Evolutionary conservation across 1,140 invertebrate species (phyloP).

Genomic region (Cherax destructor): DNA sequence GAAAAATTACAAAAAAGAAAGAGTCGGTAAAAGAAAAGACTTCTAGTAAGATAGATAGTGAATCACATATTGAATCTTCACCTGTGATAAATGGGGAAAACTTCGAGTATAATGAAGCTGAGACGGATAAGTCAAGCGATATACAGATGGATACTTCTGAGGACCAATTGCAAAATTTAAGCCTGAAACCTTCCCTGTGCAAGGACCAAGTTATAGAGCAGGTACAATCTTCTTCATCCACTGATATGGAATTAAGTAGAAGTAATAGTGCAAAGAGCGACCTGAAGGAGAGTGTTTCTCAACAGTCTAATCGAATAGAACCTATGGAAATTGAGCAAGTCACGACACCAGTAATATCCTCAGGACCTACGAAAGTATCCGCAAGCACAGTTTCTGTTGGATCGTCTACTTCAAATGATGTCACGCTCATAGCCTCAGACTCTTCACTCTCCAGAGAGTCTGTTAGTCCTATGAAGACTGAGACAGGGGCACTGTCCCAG

Average conservation of each 20-base stretch:
- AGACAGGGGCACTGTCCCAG: background rate
- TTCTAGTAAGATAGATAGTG: slow-evolving; percentile 27
- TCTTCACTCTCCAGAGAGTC: slow-evolving; percentile 63
- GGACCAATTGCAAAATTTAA: slow-evolving; percentile 32
- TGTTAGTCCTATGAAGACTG: slow-evolving; percentile 57
- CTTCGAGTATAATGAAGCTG: background rate
- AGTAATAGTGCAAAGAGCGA: slow-evolving; percentile 26
- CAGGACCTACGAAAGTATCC: slow-evolving; percentile 12
- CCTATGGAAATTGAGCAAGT: slow-evolving; percentile 41
- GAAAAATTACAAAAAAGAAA: slow-evolving; percentile 62
- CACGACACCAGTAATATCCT: background rate
- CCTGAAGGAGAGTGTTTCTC: background rate
- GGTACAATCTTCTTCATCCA: background rate
- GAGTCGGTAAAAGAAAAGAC: slow-evolving; percentile 34
- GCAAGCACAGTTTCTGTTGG: slow-evolving; percentile 50
- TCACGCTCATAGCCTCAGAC: slow-evolving; percentile 65
- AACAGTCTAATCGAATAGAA: slow-evolving; percentile 10
- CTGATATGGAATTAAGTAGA: slow-evolving; percentile 7
- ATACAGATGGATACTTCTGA: slow-evolving; percentile 13
- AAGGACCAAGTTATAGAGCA: slow-evolving; percentile 47
- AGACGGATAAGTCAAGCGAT: slow-evolving; percentile 1
- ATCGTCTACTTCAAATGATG: slow-evolving; percentile 55
- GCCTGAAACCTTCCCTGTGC: slow-evolving; percentile 25
- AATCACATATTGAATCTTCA: slow-evolving; percentile 8
- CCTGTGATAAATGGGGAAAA: slow-evolving; percentile 52